A percentile compares a stretch with the other conserved stretches of the same genome.
Conservation (phyloP, 1,140 invertebrate genomes). For the Bombus balteatus region DNA sequence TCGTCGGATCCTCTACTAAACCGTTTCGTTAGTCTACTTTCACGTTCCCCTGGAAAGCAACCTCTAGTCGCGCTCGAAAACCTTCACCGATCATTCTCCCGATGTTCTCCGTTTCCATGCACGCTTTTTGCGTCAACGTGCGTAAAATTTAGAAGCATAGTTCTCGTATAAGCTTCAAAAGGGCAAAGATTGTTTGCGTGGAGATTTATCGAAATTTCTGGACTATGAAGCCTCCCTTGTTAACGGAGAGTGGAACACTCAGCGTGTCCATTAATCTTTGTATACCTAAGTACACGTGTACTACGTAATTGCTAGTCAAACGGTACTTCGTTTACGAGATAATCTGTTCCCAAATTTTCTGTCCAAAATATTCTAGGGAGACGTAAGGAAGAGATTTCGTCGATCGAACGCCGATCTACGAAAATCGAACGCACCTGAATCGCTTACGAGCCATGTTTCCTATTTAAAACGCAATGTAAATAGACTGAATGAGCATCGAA, state of each 20-base stretch:
- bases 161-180: not conserved
- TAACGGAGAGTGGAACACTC: not conserved
- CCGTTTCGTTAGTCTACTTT: conserved; percentile 6
- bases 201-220: conserved; percentile 10
- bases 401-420: too few relatives aligned
- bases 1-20: not conserved
- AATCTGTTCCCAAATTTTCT: not conserved
- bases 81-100: too few relatives aligned
- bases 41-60: conserved; percentile 7
- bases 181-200: not conserved
- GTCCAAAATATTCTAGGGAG: not conserved
- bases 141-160: not conserved
- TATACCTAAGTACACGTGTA: too few relatives aligned
- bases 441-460: too few relatives aligned
- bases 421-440: too few relatives aligned
- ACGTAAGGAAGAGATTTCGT: conserved; percentile 10
- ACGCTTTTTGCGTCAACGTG: too few relatives aligned
- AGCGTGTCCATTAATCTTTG: conserved; percentile 7
- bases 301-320: not conserved
- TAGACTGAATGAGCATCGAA: too few relatives aligned
- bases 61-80: not conserved
- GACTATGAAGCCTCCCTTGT: not conserved
- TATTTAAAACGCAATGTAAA: too few relatives aligned
- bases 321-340: too few relatives aligned
- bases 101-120: not conserved